These are phyloP conservation scores for Sinocyclocheilus grahami DNA, from an alignment of 2,113 vertebrate species.

Conservation along the genomic window DNA sequence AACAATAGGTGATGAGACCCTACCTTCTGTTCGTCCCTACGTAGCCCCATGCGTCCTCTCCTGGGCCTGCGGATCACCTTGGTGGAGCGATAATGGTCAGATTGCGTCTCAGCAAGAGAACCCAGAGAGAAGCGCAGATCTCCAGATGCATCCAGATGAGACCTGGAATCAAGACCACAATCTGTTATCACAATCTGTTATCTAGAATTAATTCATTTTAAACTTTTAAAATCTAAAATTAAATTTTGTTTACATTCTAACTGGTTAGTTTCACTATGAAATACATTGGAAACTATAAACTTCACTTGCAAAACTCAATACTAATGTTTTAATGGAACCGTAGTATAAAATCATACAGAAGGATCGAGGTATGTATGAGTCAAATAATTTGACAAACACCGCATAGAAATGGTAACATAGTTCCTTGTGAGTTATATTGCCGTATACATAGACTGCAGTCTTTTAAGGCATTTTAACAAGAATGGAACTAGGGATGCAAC, in stretches of 20 bases:
- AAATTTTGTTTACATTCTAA: neutral
- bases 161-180: constrained; percentile 69
- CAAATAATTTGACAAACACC: neutral
- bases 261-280: neutral
- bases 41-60: constrained; percentile 87
- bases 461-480: no score
- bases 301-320: neutral
- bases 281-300: neutral
- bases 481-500: no score
- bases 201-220: neutral
- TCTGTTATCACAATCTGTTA: neutral
- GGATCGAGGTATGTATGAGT: neutral
- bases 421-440: no score
- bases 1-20: constrained; percentile 4
- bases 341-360: neutral
- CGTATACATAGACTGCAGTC: no score
- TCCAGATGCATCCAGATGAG: constrained; percentile 89
- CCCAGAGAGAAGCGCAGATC: constrained; percentile 92
- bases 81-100: constrained; percentile 91
- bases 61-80: constrained; percentile 91
- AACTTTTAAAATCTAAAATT: neutral
- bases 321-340: neutral
- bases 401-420: no score
- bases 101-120: constrained; percentile 90
- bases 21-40: constrained; percentile 90